phyloP scores from a whole-genome alignment of 1,140 invertebrate species.

The Eueides isabella region DNA sequence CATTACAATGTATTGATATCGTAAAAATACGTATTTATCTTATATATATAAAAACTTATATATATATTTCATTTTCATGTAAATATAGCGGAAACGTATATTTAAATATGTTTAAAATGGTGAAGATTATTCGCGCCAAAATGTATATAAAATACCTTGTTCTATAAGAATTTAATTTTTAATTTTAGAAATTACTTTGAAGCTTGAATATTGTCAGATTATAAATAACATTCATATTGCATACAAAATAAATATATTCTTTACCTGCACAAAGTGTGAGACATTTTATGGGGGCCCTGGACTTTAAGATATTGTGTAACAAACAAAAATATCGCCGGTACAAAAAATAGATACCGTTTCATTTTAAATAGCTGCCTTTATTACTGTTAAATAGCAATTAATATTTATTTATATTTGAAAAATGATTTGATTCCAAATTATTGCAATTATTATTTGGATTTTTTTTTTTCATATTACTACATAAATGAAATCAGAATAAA shows the following conservation, averaged over 20 bases:
- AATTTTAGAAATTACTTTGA: no score
- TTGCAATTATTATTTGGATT: no score
- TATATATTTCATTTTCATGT: neutral
- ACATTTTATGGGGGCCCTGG: no score
- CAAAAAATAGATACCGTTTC: neutral
- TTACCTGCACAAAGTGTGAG: no score
- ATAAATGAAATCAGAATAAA: no score
- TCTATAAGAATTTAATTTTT: no score
- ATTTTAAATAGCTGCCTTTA: neutral
- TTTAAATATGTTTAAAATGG: neutral
- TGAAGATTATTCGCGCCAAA: neutral
- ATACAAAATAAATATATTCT: no score
- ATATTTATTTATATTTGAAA: neutral
- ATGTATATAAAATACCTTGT: neutral
- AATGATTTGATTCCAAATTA: no score
- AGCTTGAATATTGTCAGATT: no score
- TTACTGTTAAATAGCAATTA: neutral
- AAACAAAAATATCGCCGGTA: neutral
- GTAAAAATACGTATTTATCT: neutral
- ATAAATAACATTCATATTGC: no score
- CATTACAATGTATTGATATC: conserved; percentile 6
- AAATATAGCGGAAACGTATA: neutral
- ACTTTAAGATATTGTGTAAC: no score
- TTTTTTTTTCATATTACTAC: no score
- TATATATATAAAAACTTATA: neutral